These are phyloP conservation scores for Drosophila melanica DNA, from an alignment of 1,140 invertebrate species.

Conservation along the genomic window DNA sequence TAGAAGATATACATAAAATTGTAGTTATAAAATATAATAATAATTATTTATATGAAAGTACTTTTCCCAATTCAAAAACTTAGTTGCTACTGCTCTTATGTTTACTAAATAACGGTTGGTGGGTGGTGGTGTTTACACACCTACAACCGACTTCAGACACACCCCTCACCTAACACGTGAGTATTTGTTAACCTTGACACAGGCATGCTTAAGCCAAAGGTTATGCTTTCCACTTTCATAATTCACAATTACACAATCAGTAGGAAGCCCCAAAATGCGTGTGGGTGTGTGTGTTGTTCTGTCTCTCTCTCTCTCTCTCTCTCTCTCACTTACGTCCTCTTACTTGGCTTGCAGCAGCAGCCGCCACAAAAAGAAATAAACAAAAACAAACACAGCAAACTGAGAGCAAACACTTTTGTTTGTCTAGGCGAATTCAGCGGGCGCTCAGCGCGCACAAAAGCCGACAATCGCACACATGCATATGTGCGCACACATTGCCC, in stretches of 20 bases:
- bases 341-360: neutral
- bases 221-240: constrained; percentile 37
- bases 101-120: neutral
- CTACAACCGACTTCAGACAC: too few species aligned
- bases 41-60: too few species aligned
- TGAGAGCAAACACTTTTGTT: constrained; percentile 21
- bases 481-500: neutral
- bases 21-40: too few species aligned
- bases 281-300: constrained; percentile 7
- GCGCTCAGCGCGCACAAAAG: neutral
- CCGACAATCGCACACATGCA: constrained; percentile 1
- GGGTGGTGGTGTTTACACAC: neutral
- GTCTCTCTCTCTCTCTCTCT: neutral
- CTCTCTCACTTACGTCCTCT: neutral
- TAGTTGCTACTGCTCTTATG: neutral
- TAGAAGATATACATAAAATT: too few species aligned
- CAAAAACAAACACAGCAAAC: constrained; percentile 30
- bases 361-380: constrained; percentile 17
- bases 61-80: neutral
- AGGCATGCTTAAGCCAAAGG: constrained; percentile 29
- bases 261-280: constrained; percentile 30
- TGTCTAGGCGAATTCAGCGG: constrained; percentile 9
- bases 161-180: neutral
- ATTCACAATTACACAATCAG: constrained; percentile 56
- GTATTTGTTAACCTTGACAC: constrained; percentile 37